phyloP scores from a whole-genome alignment of 92 coral and sea anemone genomes.

The Galaxea fascicularis region DNA sequence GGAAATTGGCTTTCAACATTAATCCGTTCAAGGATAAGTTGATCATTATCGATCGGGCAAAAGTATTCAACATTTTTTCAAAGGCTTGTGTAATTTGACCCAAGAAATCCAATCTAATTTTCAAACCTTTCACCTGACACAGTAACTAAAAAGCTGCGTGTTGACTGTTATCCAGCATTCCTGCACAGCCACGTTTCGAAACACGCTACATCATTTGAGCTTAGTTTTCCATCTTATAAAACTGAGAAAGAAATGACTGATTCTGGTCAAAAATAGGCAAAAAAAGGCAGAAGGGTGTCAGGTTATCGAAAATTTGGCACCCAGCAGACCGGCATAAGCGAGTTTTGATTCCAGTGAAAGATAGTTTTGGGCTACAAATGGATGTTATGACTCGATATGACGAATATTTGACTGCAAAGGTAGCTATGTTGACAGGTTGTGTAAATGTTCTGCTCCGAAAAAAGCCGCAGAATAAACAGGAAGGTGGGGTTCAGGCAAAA shows the following conservation, averaged over 20 bases:
- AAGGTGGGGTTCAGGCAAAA: no score
- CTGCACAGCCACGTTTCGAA: background rate
- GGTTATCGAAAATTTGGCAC: background rate
- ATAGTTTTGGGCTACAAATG: background rate
- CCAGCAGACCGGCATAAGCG: background rate
- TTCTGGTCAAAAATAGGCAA: background rate
- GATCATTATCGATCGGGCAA: slow-evolving; percentile 11
- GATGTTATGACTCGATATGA: no score
- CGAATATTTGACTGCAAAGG: background rate
- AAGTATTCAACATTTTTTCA: background rate
- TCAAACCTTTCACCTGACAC: background rate
- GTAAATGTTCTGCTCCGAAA: no score
- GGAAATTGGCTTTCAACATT: background rate
- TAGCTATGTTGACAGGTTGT: background rate
- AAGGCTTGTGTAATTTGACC: background rate
- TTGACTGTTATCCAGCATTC: background rate
- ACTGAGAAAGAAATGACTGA: background rate
- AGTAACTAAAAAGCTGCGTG: background rate
- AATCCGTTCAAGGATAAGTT: background rate
- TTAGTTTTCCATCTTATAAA: slow-evolving; percentile 1
- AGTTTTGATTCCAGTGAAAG: background rate
- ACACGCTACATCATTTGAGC: background rate
- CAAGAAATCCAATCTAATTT: background rate
- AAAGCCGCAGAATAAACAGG: no score
- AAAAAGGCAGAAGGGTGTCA: background rate